Percentiles rank a stretch among this genome's conserved stretches.
Evolutionary conservation across 2,888 invertebrate species (phyloP).

Genomic region (Tachina fera): DNA sequence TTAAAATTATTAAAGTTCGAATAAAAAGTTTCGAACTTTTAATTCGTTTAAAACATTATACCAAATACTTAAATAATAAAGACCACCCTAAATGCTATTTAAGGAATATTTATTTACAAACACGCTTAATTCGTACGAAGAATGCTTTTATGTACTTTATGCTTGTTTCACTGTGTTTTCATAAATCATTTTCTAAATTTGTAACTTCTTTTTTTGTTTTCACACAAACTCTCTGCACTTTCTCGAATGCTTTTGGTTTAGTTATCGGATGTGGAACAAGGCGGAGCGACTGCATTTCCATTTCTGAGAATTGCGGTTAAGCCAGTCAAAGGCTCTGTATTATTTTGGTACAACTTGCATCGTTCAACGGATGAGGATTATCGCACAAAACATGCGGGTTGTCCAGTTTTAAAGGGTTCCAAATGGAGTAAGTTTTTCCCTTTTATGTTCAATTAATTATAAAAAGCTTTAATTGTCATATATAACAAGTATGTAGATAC

Average conservation of each 20-base stretch:
- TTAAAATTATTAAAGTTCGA: too few species aligned
- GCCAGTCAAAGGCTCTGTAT: conserved; percentile 95
- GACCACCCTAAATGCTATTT: not conserved
- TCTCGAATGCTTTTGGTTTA: conserved; percentile 79
- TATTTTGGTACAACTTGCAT: conserved; percentile 97
- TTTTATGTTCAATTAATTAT: not conserved
- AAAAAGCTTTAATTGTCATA: not conserved
- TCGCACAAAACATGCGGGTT: conserved; percentile 96
- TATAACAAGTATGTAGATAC: not conserved
- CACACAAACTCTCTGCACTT: not conserved
- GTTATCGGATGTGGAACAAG: conserved; percentile 98
- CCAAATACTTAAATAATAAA: too few species aligned
- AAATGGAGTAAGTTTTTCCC: conserved; percentile 92
- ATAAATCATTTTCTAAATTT: not conserved
- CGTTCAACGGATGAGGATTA: conserved; percentile 96
- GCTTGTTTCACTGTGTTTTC: conserved; percentile 27
- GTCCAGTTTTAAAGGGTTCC: conserved; percentile 96
- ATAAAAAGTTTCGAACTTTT: too few species aligned
- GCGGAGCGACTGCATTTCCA: conserved; percentile 98
- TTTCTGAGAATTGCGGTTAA: conserved; percentile 91
- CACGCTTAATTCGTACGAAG: too few species aligned
- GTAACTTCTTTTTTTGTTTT: not conserved
- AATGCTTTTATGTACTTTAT: conserved; percentile 11
- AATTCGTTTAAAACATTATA: too few species aligned
- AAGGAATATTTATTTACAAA: not conserved